Conservation (phyloP, 2,113 vertebrate genomes). For the Naja naja region DNA sequence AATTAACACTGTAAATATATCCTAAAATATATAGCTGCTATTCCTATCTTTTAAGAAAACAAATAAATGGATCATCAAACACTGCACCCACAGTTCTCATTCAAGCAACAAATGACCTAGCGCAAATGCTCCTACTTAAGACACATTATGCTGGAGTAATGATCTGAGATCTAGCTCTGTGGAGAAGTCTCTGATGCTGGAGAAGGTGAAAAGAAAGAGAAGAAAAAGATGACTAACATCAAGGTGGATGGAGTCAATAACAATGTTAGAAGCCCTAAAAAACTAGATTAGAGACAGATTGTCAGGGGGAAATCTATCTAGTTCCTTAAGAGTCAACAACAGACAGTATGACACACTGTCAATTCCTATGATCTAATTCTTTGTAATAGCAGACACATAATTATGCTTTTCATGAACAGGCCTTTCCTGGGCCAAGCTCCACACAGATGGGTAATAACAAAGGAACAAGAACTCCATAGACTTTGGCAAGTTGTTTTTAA, state of each 20-base stretch:
- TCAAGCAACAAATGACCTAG: neutral
- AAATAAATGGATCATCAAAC: neutral
- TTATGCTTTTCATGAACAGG: neutral
- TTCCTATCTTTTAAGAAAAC: neutral
- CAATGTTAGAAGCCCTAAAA: neutral
- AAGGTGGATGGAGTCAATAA: neutral
- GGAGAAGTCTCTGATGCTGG: neutral
- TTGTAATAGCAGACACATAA: neutral
- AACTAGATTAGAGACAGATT: neutral
- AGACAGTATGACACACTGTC: neutral
- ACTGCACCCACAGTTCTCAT: neutral
- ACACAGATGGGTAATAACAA: neutral
- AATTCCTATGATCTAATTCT: neutral
- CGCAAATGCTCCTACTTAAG: neutral
- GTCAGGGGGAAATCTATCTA: neutral
- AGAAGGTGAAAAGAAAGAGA: neutral
- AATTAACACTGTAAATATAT: neutral
- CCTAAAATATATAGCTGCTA: neutral
- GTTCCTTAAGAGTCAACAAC: neutral
- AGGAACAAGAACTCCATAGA: neutral
- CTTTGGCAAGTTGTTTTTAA: neutral
- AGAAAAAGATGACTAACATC: neutral
- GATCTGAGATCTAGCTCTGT: neutral
- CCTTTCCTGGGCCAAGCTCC: neutral
- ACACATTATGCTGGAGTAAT: neutral